Evolutionary conservation across 2,113 vertebrate genomes (phyloP).

Genomic region (Nesoenas mayeri): DNA sequence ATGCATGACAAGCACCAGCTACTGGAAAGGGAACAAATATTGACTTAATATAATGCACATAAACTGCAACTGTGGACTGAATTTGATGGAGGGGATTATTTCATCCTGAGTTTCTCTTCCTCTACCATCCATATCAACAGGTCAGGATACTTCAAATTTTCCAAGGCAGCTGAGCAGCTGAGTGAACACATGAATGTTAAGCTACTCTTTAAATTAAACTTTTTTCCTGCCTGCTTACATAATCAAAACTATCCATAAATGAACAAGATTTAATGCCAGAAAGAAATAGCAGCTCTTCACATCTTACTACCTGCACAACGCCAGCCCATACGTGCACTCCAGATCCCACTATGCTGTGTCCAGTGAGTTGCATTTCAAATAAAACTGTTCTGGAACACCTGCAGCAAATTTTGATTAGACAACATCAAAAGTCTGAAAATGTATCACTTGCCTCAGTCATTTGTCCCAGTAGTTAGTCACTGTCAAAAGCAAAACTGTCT

Average conservation of each 20-base stretch:
- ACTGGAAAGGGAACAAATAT: neutral
- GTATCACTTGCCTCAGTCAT: neutral
- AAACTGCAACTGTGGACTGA: neutral
- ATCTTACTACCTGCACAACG: neutral
- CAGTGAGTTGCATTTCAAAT: neutral
- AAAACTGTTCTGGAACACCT: neutral
- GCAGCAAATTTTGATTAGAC: neutral
- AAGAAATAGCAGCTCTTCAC: neutral
- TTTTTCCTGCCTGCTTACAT: neutral
- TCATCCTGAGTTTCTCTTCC: neutral
- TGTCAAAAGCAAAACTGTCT: neutral
- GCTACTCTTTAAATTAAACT: neutral
- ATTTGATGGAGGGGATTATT: neutral
- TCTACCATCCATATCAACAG: neutral
- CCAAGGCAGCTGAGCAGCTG: neutral
- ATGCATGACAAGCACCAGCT: neutral
- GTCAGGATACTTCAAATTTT: neutral
- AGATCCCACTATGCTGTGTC: neutral
- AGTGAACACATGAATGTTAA: neutral
- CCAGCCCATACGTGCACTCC: neutral
- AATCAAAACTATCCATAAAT: neutral
- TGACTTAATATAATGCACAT: neutral
- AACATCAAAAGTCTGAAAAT: neutral
- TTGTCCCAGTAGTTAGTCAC: neutral
- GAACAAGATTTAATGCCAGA: neutral